phyloP scores from a whole-genome alignment of 2,113 vertebrate genomes.

The Pollimyrus isidori region DNA sequence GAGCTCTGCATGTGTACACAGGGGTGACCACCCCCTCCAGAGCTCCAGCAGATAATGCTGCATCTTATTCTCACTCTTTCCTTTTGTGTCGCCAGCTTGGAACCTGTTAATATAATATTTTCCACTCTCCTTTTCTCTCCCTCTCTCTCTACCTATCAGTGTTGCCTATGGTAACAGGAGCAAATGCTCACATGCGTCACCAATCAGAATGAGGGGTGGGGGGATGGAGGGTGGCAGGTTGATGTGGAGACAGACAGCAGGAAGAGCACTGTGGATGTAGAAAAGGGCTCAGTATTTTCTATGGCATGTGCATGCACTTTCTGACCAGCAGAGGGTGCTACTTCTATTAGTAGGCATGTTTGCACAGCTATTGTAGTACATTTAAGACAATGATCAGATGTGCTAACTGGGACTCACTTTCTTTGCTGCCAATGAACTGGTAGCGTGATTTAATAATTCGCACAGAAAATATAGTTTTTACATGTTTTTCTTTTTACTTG shows the following conservation, averaged over 20 bases:
- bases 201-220: background rate
- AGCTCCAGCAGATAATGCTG: constrained; percentile 14
- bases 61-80: constrained; percentile 30
- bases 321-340: background rate
- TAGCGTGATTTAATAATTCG: background rate
- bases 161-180: constrained; percentile 64
- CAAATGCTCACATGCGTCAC: constrained; percentile 50
- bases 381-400: background rate
- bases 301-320: background rate
- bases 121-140: constrained; percentile 46
- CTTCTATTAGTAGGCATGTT: background rate
- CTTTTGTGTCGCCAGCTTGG: constrained; percentile 44
- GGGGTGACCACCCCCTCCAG: background rate
- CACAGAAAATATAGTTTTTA: background rate
- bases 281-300: background rate
- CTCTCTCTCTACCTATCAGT: constrained; percentile 48
- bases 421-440: background rate
- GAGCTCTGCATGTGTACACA: background rate
- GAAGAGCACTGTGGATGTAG: constrained; percentile 17
- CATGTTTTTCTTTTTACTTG: background rate
- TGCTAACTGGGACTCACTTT: background rate
- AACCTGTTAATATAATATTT: constrained; percentile 26
- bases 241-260: constrained; percentile 28
- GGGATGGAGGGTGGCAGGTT: constrained; percentile 19
- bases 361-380: background rate